phyloP scores from a whole-genome alignment of 2,797 vertebrate genomes.

The Capromys pilorides region DNA sequence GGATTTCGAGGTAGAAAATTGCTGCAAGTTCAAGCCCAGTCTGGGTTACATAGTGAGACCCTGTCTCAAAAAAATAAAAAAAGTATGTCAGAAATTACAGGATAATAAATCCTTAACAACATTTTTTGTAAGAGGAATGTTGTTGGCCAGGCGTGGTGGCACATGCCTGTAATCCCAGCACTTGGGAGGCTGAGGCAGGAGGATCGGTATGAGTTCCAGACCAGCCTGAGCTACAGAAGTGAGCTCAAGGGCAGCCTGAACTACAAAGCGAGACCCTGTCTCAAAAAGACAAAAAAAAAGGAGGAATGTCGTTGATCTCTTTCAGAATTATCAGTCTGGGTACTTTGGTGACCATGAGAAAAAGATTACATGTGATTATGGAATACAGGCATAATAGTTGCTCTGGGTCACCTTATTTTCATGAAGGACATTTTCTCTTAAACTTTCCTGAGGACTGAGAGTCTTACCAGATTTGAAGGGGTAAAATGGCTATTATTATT shows the following conservation, averaged over 20 bases:
- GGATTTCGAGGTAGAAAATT: not conserved
- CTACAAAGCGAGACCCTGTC: too few species aligned
- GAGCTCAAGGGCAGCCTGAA: too few species aligned
- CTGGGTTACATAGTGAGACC: not conserved
- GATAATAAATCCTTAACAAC: not conserved
- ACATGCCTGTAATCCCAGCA: too few species aligned
- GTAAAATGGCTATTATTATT: not conserved
- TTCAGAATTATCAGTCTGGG: not conserved
- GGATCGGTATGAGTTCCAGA: too few species aligned
- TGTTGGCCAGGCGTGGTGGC: too few species aligned
- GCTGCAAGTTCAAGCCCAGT: not conserved
- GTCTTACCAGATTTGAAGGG: not conserved
- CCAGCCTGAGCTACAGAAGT: too few species aligned
- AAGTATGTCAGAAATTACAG: not conserved
- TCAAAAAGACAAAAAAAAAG: too few species aligned
- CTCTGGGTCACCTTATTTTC: not conserved
- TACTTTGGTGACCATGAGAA: slow-evolving; percentile 9
- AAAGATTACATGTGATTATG: not conserved
- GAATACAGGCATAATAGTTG: not conserved
- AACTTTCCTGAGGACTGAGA: not conserved
- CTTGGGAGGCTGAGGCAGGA: too few species aligned
- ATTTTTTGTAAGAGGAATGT: not conserved
- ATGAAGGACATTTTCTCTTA: not conserved
- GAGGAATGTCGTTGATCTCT: not conserved
- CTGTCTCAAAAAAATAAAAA: not conserved